phyloP scores from a whole-genome alignment of 2,113 vertebrate genomes.

The Protomyctophum bolini region DNA sequence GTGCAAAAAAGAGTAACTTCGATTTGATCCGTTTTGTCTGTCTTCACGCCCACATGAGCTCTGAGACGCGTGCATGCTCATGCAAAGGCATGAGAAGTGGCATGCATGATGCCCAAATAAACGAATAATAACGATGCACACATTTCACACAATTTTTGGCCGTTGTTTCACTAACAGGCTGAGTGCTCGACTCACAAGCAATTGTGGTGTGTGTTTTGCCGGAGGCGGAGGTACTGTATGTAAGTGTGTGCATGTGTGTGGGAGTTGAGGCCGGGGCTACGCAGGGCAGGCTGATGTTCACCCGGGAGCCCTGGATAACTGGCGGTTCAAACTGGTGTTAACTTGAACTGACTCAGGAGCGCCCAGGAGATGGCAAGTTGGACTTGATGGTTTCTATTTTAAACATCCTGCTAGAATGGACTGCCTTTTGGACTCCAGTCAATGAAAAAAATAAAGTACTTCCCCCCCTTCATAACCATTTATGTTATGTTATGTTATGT shows the following conservation, averaged over 20 bases:
- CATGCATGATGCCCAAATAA: too few species aligned
- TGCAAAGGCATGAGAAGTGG: too few species aligned
- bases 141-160: background rate
- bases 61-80: too few species aligned
- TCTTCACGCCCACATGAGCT: too few species aligned
- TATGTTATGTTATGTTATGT: background rate
- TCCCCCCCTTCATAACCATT: background rate
- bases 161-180: too few species aligned
- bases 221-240: constrained; percentile 30
- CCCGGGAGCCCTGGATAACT: constrained; percentile 15
- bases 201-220: constrained; percentile 23
- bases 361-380: constrained; percentile 21
- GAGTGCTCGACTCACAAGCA: background rate
- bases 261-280: constrained; percentile 31
- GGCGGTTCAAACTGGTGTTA: constrained; percentile 37
- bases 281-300: constrained; percentile 33
- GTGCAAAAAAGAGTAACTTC: too few species aligned
- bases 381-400: constrained; percentile 4
- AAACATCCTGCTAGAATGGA: background rate
- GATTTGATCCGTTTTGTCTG: too few species aligned
- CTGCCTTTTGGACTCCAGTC: background rate
- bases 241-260: constrained; percentile 30
- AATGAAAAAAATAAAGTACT: background rate
- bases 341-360: constrained; percentile 33
- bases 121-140: too few species aligned